These are phyloP conservation scores for Oenanthe melanoleuca DNA, from an alignment of 2,113 vertebrate genomes.

Conservation along the genomic window DNA sequence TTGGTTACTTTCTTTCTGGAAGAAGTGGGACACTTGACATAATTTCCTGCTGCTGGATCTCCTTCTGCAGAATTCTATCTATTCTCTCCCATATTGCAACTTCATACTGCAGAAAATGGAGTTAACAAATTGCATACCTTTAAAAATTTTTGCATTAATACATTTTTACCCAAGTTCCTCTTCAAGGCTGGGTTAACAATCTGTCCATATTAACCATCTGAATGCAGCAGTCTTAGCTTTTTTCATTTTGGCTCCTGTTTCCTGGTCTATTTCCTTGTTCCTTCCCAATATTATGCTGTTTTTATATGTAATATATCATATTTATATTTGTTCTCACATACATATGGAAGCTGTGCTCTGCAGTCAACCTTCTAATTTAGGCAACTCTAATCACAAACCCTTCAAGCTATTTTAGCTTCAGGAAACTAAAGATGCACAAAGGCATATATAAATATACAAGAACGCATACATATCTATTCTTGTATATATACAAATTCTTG, in stretches of 20 bases:
- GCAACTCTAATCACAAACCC: background rate
- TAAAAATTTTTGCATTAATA: background rate
- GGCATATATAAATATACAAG: background rate
- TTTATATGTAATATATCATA: background rate
- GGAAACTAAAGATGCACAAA: background rate
- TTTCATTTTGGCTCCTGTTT: background rate
- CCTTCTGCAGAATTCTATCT: background rate
- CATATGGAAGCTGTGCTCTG: background rate
- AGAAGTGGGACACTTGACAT: background rate
- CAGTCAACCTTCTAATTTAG: background rate
- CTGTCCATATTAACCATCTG: background rate
- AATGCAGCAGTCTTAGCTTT: background rate
- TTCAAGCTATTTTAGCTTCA: background rate
- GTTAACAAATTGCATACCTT: background rate
- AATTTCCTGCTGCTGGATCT: background rate
- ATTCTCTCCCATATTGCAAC: background rate
- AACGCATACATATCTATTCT: background rate
- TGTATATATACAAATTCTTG: background rate
- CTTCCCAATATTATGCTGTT: background rate
- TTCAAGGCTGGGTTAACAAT: background rate
- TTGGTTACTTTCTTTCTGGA: background rate
- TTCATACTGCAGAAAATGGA: background rate
- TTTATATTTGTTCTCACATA: background rate
- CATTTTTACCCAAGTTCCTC: background rate
- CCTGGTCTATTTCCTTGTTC: background rate